phyloP scores from a whole-genome alignment of 2,113 vertebrate genomes.

The Gulo gulo region DNA sequence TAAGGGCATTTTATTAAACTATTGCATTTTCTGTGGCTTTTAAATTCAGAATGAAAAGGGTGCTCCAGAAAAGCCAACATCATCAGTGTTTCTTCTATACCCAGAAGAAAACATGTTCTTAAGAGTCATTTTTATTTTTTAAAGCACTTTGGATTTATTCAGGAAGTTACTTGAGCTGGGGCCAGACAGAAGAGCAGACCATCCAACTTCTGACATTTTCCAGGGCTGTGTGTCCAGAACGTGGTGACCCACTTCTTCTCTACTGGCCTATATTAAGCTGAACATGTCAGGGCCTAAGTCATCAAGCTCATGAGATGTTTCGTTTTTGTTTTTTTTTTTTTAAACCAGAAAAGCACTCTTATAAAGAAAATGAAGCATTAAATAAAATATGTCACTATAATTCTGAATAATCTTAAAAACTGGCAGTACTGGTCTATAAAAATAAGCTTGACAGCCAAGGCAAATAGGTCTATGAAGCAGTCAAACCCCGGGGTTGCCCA shows the following conservation, averaged over 20 bases:
- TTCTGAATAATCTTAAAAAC: constrained; percentile 31
- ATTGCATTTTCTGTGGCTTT: background rate
- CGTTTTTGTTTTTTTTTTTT: background rate
- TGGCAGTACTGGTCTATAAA: background rate
- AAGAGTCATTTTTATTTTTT: constrained; percentile 13
- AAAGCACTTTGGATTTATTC: constrained; percentile 26
- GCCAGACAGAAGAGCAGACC: background rate
- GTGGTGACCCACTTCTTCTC: background rate
- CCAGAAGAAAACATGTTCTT: background rate
- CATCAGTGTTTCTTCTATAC: background rate
- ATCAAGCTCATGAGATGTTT: background rate
- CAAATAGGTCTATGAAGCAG: background rate
- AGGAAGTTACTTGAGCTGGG: background rate
- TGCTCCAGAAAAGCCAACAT: background rate
- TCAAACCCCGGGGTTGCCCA: background rate
- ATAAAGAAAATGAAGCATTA: background rate
- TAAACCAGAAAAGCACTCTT: background rate
- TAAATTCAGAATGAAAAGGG: background rate
- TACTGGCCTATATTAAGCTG: background rate
- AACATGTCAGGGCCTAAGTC: background rate
- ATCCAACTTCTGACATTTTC: constrained; percentile 18
- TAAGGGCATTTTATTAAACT: background rate
- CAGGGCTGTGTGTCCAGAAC: background rate
- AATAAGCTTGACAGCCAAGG: constrained; percentile 29
- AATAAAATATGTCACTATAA: constrained; percentile 20